Conservation (phyloP, 2,113 vertebrate genomes). For the Platanista minor region DNA sequence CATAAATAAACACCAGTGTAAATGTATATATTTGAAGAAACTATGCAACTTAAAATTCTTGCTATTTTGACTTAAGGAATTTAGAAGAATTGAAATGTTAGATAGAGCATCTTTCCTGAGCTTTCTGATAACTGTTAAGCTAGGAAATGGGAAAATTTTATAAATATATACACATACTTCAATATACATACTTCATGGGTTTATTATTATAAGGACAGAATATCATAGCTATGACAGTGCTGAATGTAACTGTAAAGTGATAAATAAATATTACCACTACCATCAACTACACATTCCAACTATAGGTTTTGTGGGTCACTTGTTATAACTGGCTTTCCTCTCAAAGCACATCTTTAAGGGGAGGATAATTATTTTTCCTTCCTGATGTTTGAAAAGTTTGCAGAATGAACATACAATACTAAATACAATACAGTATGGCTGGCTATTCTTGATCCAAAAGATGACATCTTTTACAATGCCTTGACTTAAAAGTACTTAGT, state of each 20-base stretch:
- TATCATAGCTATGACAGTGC: not conserved
- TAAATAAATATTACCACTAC: not conserved
- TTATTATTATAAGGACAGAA: not conserved
- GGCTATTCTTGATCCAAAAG: not conserved
- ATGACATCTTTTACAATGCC: not conserved
- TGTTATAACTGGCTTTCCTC: not conserved
- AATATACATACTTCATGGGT: not conserved
- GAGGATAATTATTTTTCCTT: slow-evolving; percentile 40
- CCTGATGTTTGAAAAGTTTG: not conserved
- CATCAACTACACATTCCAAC: not conserved
- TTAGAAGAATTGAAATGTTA: not conserved
- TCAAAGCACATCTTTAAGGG: slow-evolving; percentile 7
- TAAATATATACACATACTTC: not conserved
- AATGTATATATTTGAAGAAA: slow-evolving; percentile 17
- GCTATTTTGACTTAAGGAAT: not conserved
- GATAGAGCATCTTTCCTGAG: not conserved
- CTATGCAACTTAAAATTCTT: slow-evolving; percentile 19
- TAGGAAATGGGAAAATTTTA: slow-evolving; percentile 6
- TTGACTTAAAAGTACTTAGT: slow-evolving; percentile 16
- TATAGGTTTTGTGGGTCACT: not conserved
- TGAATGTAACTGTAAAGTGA: not conserved
- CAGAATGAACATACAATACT: not conserved
- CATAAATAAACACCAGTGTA: not conserved
- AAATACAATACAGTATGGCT: not conserved
- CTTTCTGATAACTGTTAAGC: not conserved